Evolutionary conservation across 2,113 vertebrate species (phyloP), one percentile per base, ranked within the genome.

Genomic region (Himantopus leucocephalus): DNA sequence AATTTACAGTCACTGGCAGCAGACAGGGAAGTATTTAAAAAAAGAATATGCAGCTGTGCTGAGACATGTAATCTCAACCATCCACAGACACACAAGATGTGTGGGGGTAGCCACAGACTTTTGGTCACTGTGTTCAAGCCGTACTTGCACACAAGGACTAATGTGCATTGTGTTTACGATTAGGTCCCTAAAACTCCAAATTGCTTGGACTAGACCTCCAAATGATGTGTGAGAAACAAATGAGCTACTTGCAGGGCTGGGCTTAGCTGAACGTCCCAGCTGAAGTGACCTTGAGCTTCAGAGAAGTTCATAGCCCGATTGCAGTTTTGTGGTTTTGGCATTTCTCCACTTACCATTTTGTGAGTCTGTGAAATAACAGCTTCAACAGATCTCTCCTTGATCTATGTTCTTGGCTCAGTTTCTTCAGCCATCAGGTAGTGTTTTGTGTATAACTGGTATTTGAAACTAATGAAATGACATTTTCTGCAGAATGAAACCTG

Each of bases 1-100:
- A 96, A 98, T 98, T 98, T 98, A 93, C 68, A 97, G 97, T 96
- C 97, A 87, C 93, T 95, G 96, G 91, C 96, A 97, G 94, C 82
- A 94, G 94, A 96, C 75, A 97, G 94, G 81, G 95, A 95, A 97
- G 95, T 90, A 88, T 91, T 96, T 94, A 84, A 77, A 91, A 83
- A 94, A 89, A 86, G 89, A 91, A 68, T 62, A 59, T 79, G 97
- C 97, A 97, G 97, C 97, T 98, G 94, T 92, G 70, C 74, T 89
- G 89, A 97, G 95, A 94, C 77, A 86, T 95, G 92, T 91, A 95
- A 90, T 92, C 24, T 24, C 75, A 63, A 34, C 72, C 58, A 34
- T 75, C 63, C 58, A 62, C 74, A 37, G 27, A 68, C 79, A 62
- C 41, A 58, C 19, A 62, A 87, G 68, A 72, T 34, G 32, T 70